Evolutionary conservation across 2,888 invertebrate species (phyloP).

Genomic region (Plagiodera versicolora): DNA sequence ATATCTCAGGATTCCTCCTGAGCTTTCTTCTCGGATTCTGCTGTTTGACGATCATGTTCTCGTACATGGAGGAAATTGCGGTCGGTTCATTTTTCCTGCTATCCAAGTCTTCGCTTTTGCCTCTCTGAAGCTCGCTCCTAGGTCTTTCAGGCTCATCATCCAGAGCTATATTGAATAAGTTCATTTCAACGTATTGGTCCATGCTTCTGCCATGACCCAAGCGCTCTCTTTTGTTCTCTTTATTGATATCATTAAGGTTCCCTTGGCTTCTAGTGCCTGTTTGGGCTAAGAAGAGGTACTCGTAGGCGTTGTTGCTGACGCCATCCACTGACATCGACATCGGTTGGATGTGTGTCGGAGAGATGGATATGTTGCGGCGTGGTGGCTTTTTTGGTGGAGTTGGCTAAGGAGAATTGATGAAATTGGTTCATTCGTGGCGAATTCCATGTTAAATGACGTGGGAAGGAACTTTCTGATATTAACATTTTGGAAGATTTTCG

Average conservation of each 20-base stretch:
- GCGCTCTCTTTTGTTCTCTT: slow-evolving; percentile 54
- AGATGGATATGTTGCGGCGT: slow-evolving; percentile 80
- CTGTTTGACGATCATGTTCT: slow-evolving; percentile 70
- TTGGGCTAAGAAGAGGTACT: slow-evolving; percentile 65
- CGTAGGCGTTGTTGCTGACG: slow-evolving; percentile 65
- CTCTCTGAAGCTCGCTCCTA: slow-evolving; percentile 51
- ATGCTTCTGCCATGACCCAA: slow-evolving; percentile 73
- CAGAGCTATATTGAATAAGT: slow-evolving; percentile 57
- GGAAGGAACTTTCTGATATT: not conserved
- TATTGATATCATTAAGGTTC: slow-evolving; percentile 68
- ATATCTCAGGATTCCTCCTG: slow-evolving; percentile 63
- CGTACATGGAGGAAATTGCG: slow-evolving; percentile 73
- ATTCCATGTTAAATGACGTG: not conserved
- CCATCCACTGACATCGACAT: slow-evolving; percentile 62
- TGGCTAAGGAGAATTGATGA: slow-evolving; percentile 58
- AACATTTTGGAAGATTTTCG: too few relatives aligned
- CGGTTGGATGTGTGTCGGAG: slow-evolving; percentile 74
- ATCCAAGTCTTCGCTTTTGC: slow-evolving; percentile 55
- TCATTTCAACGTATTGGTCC: slow-evolving; percentile 79
- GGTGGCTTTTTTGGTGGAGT: slow-evolving; percentile 90
- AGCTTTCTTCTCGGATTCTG: slow-evolving; percentile 74
- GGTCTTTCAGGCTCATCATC: slow-evolving; percentile 46
- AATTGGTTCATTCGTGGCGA: not conserved
- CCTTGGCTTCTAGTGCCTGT: slow-evolving; percentile 71
- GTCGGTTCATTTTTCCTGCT: slow-evolving; percentile 63